Percentiles rank a stretch among this genome's conserved stretches.
These are phyloP conservation scores for Macaria liturata DNA, from an alignment of 2,888 invertebrate species.

Conservation along the genomic window DNA sequence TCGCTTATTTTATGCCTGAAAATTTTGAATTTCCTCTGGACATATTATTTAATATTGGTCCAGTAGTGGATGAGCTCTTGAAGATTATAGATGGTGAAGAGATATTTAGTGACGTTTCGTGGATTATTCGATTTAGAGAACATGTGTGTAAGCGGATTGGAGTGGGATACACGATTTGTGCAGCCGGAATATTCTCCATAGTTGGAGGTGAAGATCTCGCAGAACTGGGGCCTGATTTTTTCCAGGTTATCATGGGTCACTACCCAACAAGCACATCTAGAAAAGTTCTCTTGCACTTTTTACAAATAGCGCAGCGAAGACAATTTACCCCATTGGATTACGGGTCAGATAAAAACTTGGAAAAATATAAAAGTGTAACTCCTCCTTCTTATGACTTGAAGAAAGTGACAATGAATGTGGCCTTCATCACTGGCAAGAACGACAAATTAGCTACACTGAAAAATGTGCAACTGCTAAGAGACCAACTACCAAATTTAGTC, in stretches of 20 bases:
- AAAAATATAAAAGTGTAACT: constrained; percentile 11
- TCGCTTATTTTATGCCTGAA: constrained; percentile 63
- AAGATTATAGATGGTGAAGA: constrained; percentile 18
- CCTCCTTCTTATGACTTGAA: constrained; percentile 24
- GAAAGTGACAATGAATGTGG: constrained; percentile 45
- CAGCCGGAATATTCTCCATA: constrained; percentile 17
- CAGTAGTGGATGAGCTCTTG: neutral
- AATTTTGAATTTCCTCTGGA: constrained; percentile 18
- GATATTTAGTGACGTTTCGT: constrained; percentile 18
- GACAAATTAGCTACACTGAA: constrained; percentile 72
- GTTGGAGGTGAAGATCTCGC: constrained; percentile 73
- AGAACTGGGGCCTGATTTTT: constrained; percentile 76
- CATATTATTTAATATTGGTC: neutral
- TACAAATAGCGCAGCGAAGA: constrained; percentile 26
- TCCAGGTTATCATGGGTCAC: constrained; percentile 38
- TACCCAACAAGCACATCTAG: constrained; percentile 46
- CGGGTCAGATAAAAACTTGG: constrained; percentile 16
- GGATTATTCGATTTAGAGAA: constrained; percentile 11
- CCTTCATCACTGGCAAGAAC: constrained; percentile 72
- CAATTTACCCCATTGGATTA: constrained; percentile 25
- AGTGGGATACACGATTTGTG: constrained; percentile 27
- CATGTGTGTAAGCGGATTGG: constrained; percentile 13
- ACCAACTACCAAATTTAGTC: constrained; percentile 44
- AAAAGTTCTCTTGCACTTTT: constrained; percentile 41
- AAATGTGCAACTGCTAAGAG: constrained; percentile 35